Base-by-base conservation (phyloP, 2,797 vertebrate genomes). In the Neoniphon sammara region DNA sequence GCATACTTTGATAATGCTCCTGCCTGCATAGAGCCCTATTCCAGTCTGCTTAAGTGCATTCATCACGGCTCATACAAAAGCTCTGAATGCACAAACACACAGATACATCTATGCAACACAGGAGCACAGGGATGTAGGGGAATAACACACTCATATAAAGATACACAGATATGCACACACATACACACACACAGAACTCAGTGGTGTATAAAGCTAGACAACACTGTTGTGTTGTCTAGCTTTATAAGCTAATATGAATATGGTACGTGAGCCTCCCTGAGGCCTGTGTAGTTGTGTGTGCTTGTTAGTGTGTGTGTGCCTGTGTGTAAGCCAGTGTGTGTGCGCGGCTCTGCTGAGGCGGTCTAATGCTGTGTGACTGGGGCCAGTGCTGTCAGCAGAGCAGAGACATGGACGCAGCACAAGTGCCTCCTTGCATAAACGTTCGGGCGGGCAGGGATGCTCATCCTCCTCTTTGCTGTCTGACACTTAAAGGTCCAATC, bases 401-500 rank as follows among this genome's bases (percentile, higher is more conserved):
- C 90, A 92, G 88, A 92, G 93, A 91, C 89, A 93, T 91, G 89
- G 87, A 91, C 88, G 90, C 92, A 94, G 92, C 92, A 93, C 91
- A 94, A 93, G 91, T 92, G 92, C 91, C 90, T 92, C 90, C 87
- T 91, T 91, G 83, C 77, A 93, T 91, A 90, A 93, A 89, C 18
- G 87, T 88, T 89, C 72, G 69, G 75, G 65, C 18, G 75, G 77
- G 73, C 72, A 55, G 61, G 81, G 73, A 85, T 83, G 84, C 83
- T 90, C 80, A 75, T 83, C 77, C 77, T 80, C 61, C 73, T 85
- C 81, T 81, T 73, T 61, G 62, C 77, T 70, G 57, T 73, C 85
- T 83, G 84, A 84, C 87, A 85, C 84, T 81, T 81, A 83, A 85
- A 88, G 81, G 82, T 78, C 79, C 82, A 75, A 80, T 63, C 75